phyloP scores from a whole-genome alignment of 2,888 invertebrate species.

The Agrilus biguttatus region DNA sequence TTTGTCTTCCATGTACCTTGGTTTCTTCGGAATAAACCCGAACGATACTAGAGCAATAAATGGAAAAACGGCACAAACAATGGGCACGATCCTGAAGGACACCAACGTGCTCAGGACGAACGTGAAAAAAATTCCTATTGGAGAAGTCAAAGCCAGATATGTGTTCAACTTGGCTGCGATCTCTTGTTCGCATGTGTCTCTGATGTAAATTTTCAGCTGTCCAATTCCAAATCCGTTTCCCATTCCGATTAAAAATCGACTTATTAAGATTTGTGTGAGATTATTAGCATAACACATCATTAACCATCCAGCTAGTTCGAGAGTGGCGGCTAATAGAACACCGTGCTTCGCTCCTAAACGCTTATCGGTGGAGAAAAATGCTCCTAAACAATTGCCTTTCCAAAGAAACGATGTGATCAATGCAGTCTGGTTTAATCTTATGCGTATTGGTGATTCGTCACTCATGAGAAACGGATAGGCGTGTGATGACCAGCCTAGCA shows the following conservation, averaged over 20 bases:
- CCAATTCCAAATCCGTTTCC: slow-evolving; percentile 12
- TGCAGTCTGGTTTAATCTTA: slow-evolving; percentile 12
- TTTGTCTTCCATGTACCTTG: neutral
- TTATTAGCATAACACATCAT: slow-evolving; percentile 12
- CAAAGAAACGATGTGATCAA: slow-evolving; percentile 14
- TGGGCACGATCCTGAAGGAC: slow-evolving; percentile 9
- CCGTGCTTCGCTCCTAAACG: slow-evolving; percentile 10
- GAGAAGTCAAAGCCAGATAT: slow-evolving; percentile 10
- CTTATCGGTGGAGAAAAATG: slow-evolving; percentile 10
- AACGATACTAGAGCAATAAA: slow-evolving; percentile 8
- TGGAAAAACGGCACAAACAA: slow-evolving; percentile 10
- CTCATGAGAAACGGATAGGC: slow-evolving; percentile 11
- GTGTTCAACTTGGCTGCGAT: slow-evolving; percentile 6
- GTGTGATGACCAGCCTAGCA: slow-evolving; percentile 14
- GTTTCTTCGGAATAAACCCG: slow-evolving; percentile 2
- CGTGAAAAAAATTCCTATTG: slow-evolving; percentile 11
- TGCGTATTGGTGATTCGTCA: slow-evolving; percentile 10
- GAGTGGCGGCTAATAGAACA: slow-evolving; percentile 9
- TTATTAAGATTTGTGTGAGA: slow-evolving; percentile 11
- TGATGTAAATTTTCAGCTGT: slow-evolving; percentile 12
- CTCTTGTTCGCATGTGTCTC: slow-evolving; percentile 11
- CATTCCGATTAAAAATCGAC: slow-evolving; percentile 11
- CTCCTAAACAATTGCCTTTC: slow-evolving; percentile 14
- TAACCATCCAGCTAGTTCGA: slow-evolving; percentile 14
- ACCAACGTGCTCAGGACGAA: slow-evolving; percentile 10